Evolutionary conservation across 2,797 vertebrate genomes (phyloP).

Genomic region (Allobates femoralis): DNA sequence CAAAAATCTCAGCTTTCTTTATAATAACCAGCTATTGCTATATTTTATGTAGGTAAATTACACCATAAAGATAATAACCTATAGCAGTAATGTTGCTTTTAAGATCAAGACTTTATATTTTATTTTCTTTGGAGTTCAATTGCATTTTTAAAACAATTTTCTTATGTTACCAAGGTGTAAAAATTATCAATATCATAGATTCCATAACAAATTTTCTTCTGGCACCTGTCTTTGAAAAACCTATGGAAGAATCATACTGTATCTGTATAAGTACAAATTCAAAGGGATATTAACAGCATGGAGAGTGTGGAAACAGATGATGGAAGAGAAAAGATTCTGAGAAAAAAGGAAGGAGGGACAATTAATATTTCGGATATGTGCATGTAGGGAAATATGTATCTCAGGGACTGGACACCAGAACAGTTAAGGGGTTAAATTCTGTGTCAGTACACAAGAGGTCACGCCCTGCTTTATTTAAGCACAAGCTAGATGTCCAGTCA

Average conservation of each 20-base stretch:
- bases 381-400: too few species aligned
- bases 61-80: not conserved
- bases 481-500: too few species aligned
- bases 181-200: not conserved
- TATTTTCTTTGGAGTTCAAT: not conserved
- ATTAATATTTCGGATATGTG: too few species aligned
- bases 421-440: too few species aligned
- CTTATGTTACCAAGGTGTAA: not conserved
- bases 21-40: not conserved
- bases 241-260: not conserved
- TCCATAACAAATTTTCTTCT: not conserved
- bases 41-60: constrained; percentile 12
- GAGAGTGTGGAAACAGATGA: too few species aligned
- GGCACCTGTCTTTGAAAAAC: not conserved
- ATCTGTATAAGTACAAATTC: too few species aligned
- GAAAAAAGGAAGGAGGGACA: too few species aligned
- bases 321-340: too few species aligned
- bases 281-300: too few species aligned
- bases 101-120: not conserved
- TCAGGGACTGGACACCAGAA: too few species aligned
- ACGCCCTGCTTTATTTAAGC: too few species aligned
- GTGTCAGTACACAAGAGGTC: too few species aligned
- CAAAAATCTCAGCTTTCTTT: constrained; percentile 33
- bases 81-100: not conserved
- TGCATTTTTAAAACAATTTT: not conserved